Percentiles rank a stretch among this genome's conserved stretches.
Conservation (phyloP, 1,140 invertebrate genomes). For the Zaprionus kolodkinae region DNA sequence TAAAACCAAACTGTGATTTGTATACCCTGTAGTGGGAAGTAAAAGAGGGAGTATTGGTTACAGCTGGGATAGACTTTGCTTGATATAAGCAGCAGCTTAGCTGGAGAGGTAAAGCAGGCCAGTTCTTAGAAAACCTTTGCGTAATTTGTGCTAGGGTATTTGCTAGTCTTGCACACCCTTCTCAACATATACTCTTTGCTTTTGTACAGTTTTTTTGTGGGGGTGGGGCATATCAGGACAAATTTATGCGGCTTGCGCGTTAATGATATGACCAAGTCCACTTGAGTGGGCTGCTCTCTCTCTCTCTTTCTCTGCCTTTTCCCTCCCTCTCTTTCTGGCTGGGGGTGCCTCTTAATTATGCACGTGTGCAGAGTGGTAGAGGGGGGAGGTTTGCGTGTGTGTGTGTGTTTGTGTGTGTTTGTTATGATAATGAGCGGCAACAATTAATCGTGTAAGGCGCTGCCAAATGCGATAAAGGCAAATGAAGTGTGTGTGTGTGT, state of each 20-base stretch:
- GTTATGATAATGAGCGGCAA: conserved; percentile 74
- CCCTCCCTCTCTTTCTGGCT: conserved; percentile 1
- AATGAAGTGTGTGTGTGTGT: conserved; percentile 53
- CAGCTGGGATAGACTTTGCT: too few relatives aligned
- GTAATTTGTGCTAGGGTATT: conserved; percentile 9
- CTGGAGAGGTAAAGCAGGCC: too few relatives aligned
- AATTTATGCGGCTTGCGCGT: conserved; percentile 72
- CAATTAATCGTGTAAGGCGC: conserved; percentile 71
- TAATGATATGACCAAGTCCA: conserved; percentile 69
- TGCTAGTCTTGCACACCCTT: neutral
- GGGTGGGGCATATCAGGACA: conserved; percentile 42
- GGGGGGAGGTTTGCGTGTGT: conserved; percentile 21
- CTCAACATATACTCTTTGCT: conserved; percentile 1
- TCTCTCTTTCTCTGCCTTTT: too few relatives aligned
- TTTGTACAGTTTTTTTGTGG: conserved; percentile 23
- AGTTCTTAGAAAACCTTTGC: too few relatives aligned
- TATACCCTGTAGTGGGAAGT: conserved; percentile 10
- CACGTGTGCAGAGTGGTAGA: conserved; percentile 42
- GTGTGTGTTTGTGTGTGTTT: conserved; percentile 28
- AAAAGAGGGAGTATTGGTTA: neutral
- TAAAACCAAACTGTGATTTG: conserved; percentile 78
- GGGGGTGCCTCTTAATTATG: conserved; percentile 63
- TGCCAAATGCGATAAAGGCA: conserved; percentile 53
- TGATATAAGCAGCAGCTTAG: too few relatives aligned
- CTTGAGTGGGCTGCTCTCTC: conserved; percentile 10